Conservation (phyloP, 2,888 invertebrate genomes). For the Zeuzera pyrina region DNA sequence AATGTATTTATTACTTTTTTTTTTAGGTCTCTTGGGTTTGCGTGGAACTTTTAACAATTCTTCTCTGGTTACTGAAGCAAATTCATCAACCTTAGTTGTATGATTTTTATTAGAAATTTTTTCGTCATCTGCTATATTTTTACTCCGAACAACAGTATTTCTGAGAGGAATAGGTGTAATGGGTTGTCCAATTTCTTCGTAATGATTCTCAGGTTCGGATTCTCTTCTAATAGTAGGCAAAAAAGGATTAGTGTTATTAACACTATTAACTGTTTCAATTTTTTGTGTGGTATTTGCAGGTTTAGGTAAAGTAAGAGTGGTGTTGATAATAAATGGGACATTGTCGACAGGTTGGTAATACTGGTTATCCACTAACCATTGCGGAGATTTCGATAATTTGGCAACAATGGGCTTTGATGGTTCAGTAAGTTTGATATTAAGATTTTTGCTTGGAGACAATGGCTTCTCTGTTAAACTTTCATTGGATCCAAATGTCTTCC, state of each 20-base stretch:
- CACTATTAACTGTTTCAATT: conserved; percentile 15
- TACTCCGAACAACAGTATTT: conserved; percentile 15
- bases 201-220: conserved; percentile 50
- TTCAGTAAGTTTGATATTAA: conserved; percentile 19
- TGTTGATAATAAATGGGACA: conserved; percentile 50
- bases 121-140: conserved; percentile 57
- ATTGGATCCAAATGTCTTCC: conserved; percentile 33
- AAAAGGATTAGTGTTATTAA: conserved; percentile 24
- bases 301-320: conserved; percentile 26
- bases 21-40: conserved; percentile 49
- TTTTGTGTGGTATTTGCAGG: conserved; percentile 16
- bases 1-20: conserved; percentile 5
- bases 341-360: conserved; percentile 57
- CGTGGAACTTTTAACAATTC: conserved; percentile 56
- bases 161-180: conserved; percentile 22
- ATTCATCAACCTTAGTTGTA: conserved; percentile 27
- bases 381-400: conserved; percentile 44
- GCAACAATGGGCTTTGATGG: conserved; percentile 25
- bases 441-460: conserved; percentile 22
- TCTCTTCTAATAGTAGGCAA: conserved; percentile 22
- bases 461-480: conserved; percentile 31
- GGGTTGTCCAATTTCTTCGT: conserved; percentile 59
- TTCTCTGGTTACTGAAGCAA: conserved; percentile 41
- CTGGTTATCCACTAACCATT: conserved; percentile 50
- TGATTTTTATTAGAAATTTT: conserved; percentile 42